These are phyloP conservation scores for Tricholauxania praeusta DNA, from an alignment of 2,888 invertebrate genomes.

Conservation along the genomic window DNA sequence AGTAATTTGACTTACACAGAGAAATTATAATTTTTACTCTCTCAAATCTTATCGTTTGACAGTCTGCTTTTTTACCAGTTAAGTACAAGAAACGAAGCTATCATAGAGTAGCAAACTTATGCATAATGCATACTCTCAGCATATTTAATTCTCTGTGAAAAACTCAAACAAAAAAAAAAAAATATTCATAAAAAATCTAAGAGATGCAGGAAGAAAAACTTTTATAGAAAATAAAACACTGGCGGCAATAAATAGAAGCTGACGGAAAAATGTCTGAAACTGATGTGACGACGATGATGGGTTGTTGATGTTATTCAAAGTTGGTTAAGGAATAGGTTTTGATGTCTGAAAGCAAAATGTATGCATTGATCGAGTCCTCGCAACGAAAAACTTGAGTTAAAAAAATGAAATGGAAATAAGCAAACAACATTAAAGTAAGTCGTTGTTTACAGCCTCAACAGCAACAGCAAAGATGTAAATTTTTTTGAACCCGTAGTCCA, in stretches of 20 bases:
- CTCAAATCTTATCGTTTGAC: too few species aligned
- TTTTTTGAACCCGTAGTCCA: neutral
- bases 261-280: conserved; percentile 9
- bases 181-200: neutral
- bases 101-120: too few species aligned
- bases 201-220: neutral
- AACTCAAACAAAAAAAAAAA: neutral
- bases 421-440: conserved; percentile 12
- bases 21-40: too few species aligned
- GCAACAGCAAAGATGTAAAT: neutral
- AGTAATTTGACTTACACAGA: too few species aligned
- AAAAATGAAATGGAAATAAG: neutral
- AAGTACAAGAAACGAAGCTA: too few species aligned
- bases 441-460: neutral
- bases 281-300: conserved; percentile 1
- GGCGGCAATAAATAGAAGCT: conserved; percentile 27
- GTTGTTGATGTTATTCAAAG: too few species aligned
- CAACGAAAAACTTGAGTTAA: neutral
- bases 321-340: too few species aligned
- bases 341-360: too few species aligned
- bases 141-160: too few species aligned
- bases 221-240: neutral
- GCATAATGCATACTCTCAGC: too few species aligned
- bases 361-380: too few species aligned
- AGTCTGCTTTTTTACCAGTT: too few species aligned